Base-by-base conservation (phyloP, 2,888 invertebrate genomes). In the Ornithoptera priamus region DNA sequence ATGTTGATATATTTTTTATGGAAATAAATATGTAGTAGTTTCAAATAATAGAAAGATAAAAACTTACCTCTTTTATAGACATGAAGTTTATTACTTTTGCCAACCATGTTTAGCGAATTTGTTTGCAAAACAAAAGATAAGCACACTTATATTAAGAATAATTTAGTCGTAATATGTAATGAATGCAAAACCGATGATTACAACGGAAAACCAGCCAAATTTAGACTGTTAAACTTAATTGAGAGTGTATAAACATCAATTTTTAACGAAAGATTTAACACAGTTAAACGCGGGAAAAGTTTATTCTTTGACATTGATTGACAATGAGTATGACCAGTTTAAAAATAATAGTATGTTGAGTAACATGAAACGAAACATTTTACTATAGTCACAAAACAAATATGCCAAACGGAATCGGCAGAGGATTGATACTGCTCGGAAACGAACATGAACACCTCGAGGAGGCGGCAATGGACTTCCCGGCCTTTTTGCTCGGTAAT, bases 21-120 rank as follows among this genome's bases (percentile, higher is more conserved):
- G 15, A n/a, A 64, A n/a, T n/a, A 1, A 58, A 8, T 30, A 18
- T 15, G n/a, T n/a, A 56, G 18, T n/a, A 22, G 22, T 24, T 39
- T 22, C 60, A n/a, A 15, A 20, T 36, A 57, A 22, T 24, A n/a
- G 1, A 36, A n/a, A 53, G 50, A 68, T 42, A 61, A 63, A 58
- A 57, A 74, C 84, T 86, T 82, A 93, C 93, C 92, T 82, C 93
- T 83, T 78, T 93, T 93, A 62, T 87, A 78, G 65, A 93, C 93
- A 75, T 87, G 93, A 73, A 93, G 85, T 79, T 92, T 93, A 71
- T 84, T 89, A 20, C 80, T 81, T 81, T 92, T 91, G 50, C 86
- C 87, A 70, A 91, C 91, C 93, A 93, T 93, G 74, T 22, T 58
- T 3, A n/a, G 57, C 1, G 7, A 22, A 58, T 6, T 58, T 22